These are phyloP conservation scores for Brachionus rotundiformis DNA, from an alignment of 1,140 invertebrate species.

Conservation along the genomic window DNA sequence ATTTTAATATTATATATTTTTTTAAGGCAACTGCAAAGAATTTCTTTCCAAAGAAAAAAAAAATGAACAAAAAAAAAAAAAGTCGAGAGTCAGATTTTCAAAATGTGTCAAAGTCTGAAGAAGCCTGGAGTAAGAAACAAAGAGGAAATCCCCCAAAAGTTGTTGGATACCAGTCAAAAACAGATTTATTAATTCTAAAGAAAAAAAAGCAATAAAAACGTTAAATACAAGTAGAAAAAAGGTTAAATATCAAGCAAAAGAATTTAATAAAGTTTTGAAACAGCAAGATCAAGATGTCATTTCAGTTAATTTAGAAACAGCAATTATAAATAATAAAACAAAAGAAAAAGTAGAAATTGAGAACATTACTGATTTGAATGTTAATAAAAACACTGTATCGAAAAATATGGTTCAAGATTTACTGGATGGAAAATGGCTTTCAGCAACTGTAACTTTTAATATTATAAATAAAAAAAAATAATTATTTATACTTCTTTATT, in stretches of 20 bases:
- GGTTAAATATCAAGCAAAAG: conserved; percentile 1
- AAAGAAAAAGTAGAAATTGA: background rate
- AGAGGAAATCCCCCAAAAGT: conserved; percentile 2
- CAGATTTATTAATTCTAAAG: conserved; percentile 17
- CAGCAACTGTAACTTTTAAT: conserved; percentile 26
- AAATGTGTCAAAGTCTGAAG: conserved; percentile 31
- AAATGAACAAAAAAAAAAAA: conserved; percentile 13
- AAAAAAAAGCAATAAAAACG: conserved; percentile 39
- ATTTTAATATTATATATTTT: conserved; percentile 23
- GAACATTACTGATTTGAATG: background rate
- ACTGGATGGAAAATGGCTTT: conserved; percentile 35
- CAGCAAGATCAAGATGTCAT: background rate
- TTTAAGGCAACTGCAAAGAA: conserved; percentile 34
- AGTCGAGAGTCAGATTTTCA: conserved; percentile 34
- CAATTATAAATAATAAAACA: background rate
- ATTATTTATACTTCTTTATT: conserved; percentile 1
- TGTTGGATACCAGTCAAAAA: conserved; percentile 36
- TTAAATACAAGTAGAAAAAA: conserved; percentile 31
- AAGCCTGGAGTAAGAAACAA: conserved; percentile 19
- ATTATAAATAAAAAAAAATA: background rate
- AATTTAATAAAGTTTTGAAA: background rate
- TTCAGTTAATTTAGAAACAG: background rate
- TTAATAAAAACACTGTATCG: conserved; percentile 20
- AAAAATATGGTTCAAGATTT: conserved; percentile 36
- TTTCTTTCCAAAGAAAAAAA: conserved; percentile 18